Evolutionary conservation across 2,888 invertebrate species (phyloP).

Genomic region (Rhorus exstirpatorius): DNA sequence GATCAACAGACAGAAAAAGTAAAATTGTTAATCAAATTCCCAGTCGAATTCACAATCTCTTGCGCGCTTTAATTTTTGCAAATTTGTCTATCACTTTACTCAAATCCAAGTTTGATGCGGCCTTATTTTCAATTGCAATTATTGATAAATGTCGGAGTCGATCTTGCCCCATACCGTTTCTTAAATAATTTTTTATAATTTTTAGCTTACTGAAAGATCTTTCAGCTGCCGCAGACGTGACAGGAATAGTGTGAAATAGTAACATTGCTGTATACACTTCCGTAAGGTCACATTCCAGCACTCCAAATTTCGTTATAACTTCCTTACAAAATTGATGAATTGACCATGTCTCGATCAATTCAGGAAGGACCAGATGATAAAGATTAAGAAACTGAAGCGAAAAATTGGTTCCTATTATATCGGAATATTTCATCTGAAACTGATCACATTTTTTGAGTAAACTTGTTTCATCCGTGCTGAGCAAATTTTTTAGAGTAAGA

Average conservation of each 20-base stretch:
- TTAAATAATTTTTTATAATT: constrained; percentile 54
- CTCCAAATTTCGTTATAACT: constrained; percentile 69
- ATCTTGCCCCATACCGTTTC: constrained; percentile 61
- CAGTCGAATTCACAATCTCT: constrained; percentile 15
- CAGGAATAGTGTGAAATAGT: constrained; percentile 12
- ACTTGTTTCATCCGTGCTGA: constrained; percentile 57
- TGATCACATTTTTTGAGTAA: constrained; percentile 73
- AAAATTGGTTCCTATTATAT: constrained; percentile 75
- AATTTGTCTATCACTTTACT: constrained; percentile 63
- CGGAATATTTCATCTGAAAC: constrained; percentile 75
- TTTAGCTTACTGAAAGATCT: constrained; percentile 30
- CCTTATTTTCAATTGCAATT: constrained; percentile 33
- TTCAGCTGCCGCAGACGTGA: constrained; percentile 51
- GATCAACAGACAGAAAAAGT: background rate
- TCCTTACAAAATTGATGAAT: constrained; percentile 73
- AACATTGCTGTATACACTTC: constrained; percentile 60
- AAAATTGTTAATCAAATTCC: background rate
- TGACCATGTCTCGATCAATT: constrained; percentile 68
- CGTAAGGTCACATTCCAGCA: constrained; percentile 19
- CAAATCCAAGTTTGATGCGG: constrained; percentile 60
- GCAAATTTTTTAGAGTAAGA: constrained; percentile 75
- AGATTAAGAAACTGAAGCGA: constrained; percentile 75
- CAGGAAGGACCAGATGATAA: constrained; percentile 72
- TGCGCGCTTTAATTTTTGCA: constrained; percentile 62
- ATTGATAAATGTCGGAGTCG: constrained; percentile 59